Conservation (phyloP, 2,797 vertebrate genomes). For the Pangasius djambal region DNA sequence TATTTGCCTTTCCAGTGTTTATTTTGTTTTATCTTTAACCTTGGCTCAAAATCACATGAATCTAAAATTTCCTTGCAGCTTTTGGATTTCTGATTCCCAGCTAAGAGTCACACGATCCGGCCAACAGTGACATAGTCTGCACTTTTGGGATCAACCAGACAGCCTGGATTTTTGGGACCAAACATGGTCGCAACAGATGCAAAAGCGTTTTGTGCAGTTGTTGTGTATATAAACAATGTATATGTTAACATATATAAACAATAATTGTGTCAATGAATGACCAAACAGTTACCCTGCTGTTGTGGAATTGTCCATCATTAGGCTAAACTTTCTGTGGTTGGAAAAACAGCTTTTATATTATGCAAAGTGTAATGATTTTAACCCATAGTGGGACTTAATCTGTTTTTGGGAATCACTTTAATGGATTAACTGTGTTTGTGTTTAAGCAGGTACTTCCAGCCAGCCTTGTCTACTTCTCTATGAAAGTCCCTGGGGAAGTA, state of each 20-base stretch:
- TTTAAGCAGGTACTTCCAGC: background rate
- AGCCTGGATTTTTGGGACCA: background rate
- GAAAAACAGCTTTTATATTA: background rate
- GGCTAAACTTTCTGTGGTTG: background rate
- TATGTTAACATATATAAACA: background rate
- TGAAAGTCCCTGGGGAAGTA: background rate
- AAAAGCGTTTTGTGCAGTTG: background rate
- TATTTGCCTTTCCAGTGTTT: background rate
- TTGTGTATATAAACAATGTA: background rate
- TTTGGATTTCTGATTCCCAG: slow-evolving; percentile 74
- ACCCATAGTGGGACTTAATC: background rate
- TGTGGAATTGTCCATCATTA: background rate
- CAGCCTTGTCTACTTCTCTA: background rate
- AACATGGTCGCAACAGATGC: background rate
- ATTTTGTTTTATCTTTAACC: background rate
- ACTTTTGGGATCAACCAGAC: background rate
- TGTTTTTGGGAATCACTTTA: background rate
- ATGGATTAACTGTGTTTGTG: background rate
- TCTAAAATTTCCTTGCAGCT: slow-evolving; percentile 64
- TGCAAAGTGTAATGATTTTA: background rate
- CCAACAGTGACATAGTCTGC: background rate
- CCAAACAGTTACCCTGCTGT: background rate
- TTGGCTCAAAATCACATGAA: background rate
- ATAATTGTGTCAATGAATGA: background rate
- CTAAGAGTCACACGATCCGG: slow-evolving; percentile 47